Base-by-base conservation (phyloP, 1,140 invertebrate genomes). In the Pinna nobilis region DNA sequence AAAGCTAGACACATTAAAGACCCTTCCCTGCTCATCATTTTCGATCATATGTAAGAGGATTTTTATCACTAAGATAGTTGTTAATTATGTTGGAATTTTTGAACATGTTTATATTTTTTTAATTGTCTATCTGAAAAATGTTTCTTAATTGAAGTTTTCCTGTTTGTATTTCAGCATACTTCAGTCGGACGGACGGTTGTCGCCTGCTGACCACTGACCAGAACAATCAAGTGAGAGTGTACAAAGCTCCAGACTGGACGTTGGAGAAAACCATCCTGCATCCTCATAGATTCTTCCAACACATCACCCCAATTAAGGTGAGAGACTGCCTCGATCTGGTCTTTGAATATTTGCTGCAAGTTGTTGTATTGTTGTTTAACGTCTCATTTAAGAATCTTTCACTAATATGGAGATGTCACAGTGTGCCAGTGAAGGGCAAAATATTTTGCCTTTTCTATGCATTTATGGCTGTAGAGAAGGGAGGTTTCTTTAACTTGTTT, bases 281-380 rank as follows among this genome's bases (percentile, higher is more conserved):
- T 75, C 88, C 88, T 53, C 87, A 89, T 74, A 80, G 87, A 28
- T 87, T 88, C 53, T 89, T 89, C 69, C 87, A 88, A 59, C 87
- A 89, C 75, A 71, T 89, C 0, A 89, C 88, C 23, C 88, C 87
- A 13, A 88, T 89, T 18, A 89, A 89, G 81, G 88, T 89, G 74
- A n/a, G 39, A 5, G 30, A 37, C 41, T 37, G 35, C 13, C n/a
- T 35, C 13, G 3, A 9, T 55, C 7, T 15, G 13, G 23, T 7
- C 23, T 7, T 53, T 15, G 23, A 55, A 55, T n/a, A n/a, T n/a
- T n/a, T n/a, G n/a, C n/a, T n/a, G n/a, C n/a, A n/a, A n/a, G 23
- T 47, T 63, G 23, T 44, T 41, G 60, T 23, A n/a, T 50, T 32
- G 6, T 32, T 33, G n/a, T 65, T 65, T 50, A 7, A 18, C 9